Conservation (phyloP, 2,113 vertebrate genomes). For the Myiozetetes cayanensis region DNA sequence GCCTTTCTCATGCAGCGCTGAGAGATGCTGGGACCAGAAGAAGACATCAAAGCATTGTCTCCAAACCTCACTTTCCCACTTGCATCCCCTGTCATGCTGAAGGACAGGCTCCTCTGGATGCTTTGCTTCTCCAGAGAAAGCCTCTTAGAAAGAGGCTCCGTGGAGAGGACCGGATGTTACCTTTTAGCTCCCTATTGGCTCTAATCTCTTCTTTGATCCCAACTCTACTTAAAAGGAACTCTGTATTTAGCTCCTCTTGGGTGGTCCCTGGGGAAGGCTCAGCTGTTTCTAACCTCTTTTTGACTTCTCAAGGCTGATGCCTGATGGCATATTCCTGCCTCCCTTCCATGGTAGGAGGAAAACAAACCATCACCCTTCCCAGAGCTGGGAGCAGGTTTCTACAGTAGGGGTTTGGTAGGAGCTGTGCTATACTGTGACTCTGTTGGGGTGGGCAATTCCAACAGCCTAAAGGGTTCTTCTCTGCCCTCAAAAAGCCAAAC, state of each 20-base stretch:
- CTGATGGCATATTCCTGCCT: slow-evolving; percentile 6
- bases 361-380: slow-evolving; percentile 44
- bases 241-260: slow-evolving; percentile 63
- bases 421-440: neutral
- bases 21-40: neutral
- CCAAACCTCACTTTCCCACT: neutral
- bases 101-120: neutral
- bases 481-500: neutral
- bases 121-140: slow-evolving; percentile 8
- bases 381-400: neutral
- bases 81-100: neutral
- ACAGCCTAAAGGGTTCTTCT: neutral
- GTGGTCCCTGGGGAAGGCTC: slow-evolving; percentile 63
- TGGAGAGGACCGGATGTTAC: slow-evolving; percentile 46
- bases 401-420: neutral
- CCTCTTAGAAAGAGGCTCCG: neutral
- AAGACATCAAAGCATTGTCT: neutral
- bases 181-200: slow-evolving; percentile 63
- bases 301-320: slow-evolving; percentile 30
- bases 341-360: slow-evolving; percentile 21
- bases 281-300: slow-evolving; percentile 60
- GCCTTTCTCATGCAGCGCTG: neutral
- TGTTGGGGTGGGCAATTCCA: neutral
- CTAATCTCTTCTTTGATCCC: slow-evolving; percentile 71
- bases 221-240: slow-evolving; percentile 60